These are phyloP conservation scores for Onychomys torridus DNA, from an alignment of 2,797 vertebrate species.

Conservation along the genomic window DNA sequence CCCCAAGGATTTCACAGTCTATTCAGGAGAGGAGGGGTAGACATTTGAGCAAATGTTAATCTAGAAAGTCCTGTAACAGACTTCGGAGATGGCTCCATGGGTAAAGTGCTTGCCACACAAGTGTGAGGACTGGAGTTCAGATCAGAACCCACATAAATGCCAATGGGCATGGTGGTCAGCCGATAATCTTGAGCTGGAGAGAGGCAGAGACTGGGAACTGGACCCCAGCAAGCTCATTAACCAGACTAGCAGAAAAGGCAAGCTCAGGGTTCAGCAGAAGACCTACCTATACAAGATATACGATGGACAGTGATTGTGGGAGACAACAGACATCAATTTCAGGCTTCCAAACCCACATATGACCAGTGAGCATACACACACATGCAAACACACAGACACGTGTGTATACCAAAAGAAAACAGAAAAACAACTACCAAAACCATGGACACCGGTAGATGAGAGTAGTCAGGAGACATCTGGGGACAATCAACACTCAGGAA, in stretches of 20 bases:
- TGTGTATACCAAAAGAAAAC: not conserved
- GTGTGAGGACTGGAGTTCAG: not conserved
- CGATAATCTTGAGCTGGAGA: not conserved
- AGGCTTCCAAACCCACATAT: not conserved
- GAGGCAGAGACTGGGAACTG: not conserved
- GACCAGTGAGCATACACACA: not conserved
- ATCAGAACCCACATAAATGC: not conserved
- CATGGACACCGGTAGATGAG: not conserved
- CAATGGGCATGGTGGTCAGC: not conserved
- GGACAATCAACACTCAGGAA: slow-evolving; percentile 2
- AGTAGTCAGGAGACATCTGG: not conserved
- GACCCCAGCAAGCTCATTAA: not conserved
- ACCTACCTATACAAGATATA: not conserved
- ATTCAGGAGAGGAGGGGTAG: not conserved
- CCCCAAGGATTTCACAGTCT: slow-evolving; percentile 18
- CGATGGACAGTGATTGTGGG: not conserved
- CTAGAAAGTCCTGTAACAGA: not conserved
- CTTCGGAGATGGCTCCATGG: not conserved
- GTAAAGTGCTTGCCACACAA: not conserved
- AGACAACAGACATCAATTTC: not conserved
- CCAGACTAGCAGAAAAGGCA: not conserved
- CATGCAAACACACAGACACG: too few relatives aligned
- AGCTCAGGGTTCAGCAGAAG: not conserved
- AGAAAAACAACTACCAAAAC: not conserved
- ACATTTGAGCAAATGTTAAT: slow-evolving; percentile 47